phyloP scores from a whole-genome alignment of 2,888 invertebrate species.

The Phaedon cochleariae region DNA sequence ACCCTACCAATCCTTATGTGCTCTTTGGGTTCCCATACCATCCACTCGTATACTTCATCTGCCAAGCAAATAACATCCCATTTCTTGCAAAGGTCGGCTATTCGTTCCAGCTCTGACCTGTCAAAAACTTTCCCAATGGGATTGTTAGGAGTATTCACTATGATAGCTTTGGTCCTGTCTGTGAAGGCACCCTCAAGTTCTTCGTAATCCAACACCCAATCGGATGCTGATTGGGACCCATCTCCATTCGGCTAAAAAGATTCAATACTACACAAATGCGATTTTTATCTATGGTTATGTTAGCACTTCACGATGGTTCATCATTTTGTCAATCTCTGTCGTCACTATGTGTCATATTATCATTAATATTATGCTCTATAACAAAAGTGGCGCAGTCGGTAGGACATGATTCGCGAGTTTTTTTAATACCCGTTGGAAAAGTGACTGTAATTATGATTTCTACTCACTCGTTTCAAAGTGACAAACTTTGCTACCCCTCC shows the following conservation, averaged over 20 bases:
- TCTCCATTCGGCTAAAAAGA: background rate
- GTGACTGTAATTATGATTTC: background rate
- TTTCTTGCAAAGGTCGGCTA: constrained; percentile 90
- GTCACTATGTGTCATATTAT: too few relatives aligned
- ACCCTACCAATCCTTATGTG: constrained; percentile 88
- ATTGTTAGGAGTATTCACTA: constrained; percentile 97
- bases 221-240: constrained; percentile 70
- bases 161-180: constrained; percentile 89
- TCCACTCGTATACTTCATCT: constrained; percentile 99
- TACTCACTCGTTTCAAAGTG: constrained; percentile 72
- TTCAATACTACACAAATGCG: too few relatives aligned
- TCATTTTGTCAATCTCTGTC: too few relatives aligned
- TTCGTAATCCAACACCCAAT: constrained; percentile 87
- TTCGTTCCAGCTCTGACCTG: constrained; percentile 72
- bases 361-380: too few relatives aligned
- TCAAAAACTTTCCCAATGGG: constrained; percentile 93
- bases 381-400: background rate
- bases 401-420: too few relatives aligned
- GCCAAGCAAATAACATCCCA: constrained; percentile 91
- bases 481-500: constrained; percentile 89
- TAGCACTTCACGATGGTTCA: too few relatives aligned
- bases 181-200: constrained; percentile 86
- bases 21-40: constrained; percentile 82
- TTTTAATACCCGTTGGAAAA: too few relatives aligned
- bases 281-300: too few relatives aligned